phyloP scores from a whole-genome alignment of 2,888 invertebrate genomes.

The Eilema griseolum region DNA sequence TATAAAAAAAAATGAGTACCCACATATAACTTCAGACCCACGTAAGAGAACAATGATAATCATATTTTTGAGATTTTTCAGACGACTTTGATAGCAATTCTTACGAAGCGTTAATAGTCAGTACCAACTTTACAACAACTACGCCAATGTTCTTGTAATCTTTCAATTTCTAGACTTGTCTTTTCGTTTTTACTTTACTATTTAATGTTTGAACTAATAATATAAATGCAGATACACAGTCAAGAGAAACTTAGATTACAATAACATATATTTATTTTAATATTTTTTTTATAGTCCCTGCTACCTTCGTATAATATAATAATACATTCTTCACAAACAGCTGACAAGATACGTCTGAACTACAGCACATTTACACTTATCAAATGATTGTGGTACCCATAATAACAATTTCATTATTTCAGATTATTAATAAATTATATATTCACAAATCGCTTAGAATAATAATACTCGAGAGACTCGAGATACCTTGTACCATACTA shows the following conservation, averaged over 20 bases:
- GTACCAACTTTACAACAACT: too few species aligned
- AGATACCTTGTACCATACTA: conserved; percentile 30
- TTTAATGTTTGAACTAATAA: not conserved
- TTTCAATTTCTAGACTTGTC: too few species aligned
- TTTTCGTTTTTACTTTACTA: too few species aligned
- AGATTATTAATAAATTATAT: conserved; percentile 30
- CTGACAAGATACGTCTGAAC: conserved; percentile 36
- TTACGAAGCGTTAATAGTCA: too few species aligned
- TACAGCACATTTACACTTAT: conserved; percentile 31
- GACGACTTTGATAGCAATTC: too few species aligned
- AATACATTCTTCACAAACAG: not conserved
- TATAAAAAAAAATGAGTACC: too few species aligned
- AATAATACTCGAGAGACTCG: conserved; percentile 38
- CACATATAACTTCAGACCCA: too few species aligned
- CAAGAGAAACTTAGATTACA: not conserved
- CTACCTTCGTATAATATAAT: too few species aligned
- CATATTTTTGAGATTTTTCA: too few species aligned
- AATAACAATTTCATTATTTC: conserved; percentile 24
- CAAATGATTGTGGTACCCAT: conserved; percentile 24
- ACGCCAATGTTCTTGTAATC: too few species aligned
- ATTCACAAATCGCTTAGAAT: conserved; percentile 47
- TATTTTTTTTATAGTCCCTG: too few species aligned
- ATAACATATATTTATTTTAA: not conserved
- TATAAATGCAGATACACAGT: not conserved
- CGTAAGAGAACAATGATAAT: too few species aligned